phyloP scores from a whole-genome alignment of 2,888 invertebrate genomes.

The Thecocarcelia acutangulata region DNA sequence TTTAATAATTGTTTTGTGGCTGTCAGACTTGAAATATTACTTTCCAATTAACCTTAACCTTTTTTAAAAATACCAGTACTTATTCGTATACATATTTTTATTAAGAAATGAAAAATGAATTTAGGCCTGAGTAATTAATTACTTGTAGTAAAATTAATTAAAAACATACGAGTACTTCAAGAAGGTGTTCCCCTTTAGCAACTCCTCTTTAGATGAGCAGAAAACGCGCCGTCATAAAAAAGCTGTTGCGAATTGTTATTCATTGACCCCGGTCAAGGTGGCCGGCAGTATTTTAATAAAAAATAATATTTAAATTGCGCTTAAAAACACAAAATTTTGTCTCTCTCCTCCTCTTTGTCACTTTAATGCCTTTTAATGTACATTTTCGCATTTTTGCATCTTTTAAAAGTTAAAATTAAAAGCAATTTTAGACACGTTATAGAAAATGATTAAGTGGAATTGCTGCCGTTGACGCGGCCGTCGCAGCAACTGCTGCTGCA shows the following conservation, averaged over 20 bases:
- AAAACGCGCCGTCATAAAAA: slow-evolving; percentile 1
- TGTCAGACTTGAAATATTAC: no score
- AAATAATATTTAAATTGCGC: slow-evolving; percentile 15
- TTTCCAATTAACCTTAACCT: no score
- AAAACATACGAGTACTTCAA: not conserved
- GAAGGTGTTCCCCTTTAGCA: not conserved
- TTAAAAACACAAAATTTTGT: slow-evolving; percentile 8
- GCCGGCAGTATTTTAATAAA: slow-evolving; percentile 25
- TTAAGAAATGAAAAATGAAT: no score
- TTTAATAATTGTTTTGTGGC: no score
- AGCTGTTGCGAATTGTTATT: slow-evolving; percentile 26
- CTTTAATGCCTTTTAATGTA: not conserved
- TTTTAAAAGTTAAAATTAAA: slow-evolving; percentile 16
- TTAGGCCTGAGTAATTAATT: no score
- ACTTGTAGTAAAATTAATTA: no score
- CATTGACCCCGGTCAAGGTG: slow-evolving; percentile 67
- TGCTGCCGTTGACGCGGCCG: not conserved
- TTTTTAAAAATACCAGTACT: no score
- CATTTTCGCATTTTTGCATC: not conserved
- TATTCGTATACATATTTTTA: no score
- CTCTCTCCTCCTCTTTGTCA: not conserved
- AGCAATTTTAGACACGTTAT: slow-evolving; percentile 46
- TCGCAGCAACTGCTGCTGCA: no score
- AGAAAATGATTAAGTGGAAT: slow-evolving; percentile 19
- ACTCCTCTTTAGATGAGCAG: not conserved